Base-by-base conservation (phyloP, 2,113 vertebrate species). In the Microtus oregoni region DNA sequence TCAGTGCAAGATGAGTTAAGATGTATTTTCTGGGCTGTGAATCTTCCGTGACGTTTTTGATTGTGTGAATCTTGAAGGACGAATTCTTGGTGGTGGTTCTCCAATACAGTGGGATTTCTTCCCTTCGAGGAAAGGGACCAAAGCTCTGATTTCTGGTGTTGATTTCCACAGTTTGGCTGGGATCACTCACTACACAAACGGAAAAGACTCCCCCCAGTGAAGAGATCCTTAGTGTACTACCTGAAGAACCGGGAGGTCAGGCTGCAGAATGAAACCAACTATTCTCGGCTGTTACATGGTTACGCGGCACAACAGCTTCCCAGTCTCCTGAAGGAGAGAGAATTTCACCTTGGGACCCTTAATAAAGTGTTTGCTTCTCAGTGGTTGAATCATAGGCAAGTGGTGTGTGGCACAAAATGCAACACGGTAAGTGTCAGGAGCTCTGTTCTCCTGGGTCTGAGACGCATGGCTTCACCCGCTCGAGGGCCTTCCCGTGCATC, bases 291-390 rank as follows among this genome's bases (percentile, higher is more conserved):
- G 96, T 97, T 99, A 91, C 99, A 99, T 0, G 99, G 99, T 63
- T 99, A 99, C 3, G 99, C 99, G 5, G 99, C 99, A 14, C 99
- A 99, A 79, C 98, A 99, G 67, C 99, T 99, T 86, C 99, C 99
- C 3, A 98, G 99, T 93, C 99, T 99, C 91, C 98, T 99, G 61
- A 99, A 98, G 81, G 99, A 99, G 97, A 99, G 98, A 96, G 99
- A 99, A 97, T 99, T 99, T 97, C 99, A 99, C 35, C 99, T 99
- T 0, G 99, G 99, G 86, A 98, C 99, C 30, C 99, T 99, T 70
- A 99, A 99, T 97, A 99, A 99, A 98, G 99, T 99, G 92, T 99
- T 99, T 96, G 99, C 99, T 0, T 99, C 99, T 61, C 99, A 99
- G 98, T 99, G 99, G 99, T 98, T 99, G 96, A 99, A 99, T 98